Conservation (phyloP, 2,797 vertebrate genomes). For the Sylvia borin region DNA sequence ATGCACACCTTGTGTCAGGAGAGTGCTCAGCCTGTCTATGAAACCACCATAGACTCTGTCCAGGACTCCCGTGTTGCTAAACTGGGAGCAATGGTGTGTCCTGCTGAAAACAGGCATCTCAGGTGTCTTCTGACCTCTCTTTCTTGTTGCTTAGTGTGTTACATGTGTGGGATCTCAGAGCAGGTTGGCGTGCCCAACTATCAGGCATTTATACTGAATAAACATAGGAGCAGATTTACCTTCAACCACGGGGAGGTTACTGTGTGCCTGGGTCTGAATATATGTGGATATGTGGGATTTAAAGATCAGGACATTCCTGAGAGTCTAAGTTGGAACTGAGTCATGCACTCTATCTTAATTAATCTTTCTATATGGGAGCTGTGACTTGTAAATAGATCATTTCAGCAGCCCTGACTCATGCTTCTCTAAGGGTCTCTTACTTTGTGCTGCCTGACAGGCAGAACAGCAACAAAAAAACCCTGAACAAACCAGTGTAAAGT, state of each 20-base stretch:
- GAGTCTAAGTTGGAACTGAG: slow-evolving; percentile 28
- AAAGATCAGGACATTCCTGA: slow-evolving; percentile 14
- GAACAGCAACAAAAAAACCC: not conserved
- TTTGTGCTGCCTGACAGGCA: not conserved
- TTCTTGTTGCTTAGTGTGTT: not conserved
- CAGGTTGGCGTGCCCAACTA: not conserved
- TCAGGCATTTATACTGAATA: not conserved
- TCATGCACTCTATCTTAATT: slow-evolving; percentile 42
- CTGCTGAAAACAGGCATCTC: not conserved
- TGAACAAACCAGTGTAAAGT: not conserved
- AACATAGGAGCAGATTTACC: not conserved
- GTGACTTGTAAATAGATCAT: slow-evolving; percentile 27
- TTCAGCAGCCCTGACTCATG: slow-evolving; percentile 17
- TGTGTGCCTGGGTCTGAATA: not conserved
- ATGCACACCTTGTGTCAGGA: not conserved
- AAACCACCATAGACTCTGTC: not conserved
- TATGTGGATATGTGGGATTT: not conserved
- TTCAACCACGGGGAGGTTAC: not conserved
- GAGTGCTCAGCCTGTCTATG: not conserved
- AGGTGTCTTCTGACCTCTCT: not conserved
- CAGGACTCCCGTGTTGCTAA: not conserved
- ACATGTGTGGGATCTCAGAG: not conserved
- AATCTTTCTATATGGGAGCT: not conserved
- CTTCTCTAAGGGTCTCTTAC: not conserved
- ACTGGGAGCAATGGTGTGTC: not conserved